A percentile compares a stretch with the other conserved stretches of the same genome.
Conservation (phyloP, 1,140 invertebrate genomes). For the Notospermus geniculatus region DNA sequence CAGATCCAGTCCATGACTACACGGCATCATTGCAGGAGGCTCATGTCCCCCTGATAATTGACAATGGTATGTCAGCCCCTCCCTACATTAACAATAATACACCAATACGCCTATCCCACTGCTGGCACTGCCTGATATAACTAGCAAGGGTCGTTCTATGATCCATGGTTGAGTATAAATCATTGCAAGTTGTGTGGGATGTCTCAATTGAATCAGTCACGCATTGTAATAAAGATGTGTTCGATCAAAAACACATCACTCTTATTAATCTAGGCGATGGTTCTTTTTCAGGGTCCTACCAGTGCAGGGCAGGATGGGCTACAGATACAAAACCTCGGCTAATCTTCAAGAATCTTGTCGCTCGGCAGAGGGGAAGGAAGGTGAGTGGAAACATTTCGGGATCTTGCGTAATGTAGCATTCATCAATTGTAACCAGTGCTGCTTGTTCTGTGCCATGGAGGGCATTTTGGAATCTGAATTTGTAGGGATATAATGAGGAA, state of each 20-base stretch:
- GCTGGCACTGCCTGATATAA: background rate
- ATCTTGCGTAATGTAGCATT: background rate
- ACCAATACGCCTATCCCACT: background rate
- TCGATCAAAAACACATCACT: constrained; percentile 12
- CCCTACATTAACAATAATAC: constrained; percentile 3
- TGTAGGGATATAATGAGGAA: too few relatives aligned
- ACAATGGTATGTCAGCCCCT: constrained; percentile 70
- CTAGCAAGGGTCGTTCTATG: background rate
- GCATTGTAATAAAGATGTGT: constrained; percentile 16
- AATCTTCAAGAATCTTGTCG: constrained; percentile 86
- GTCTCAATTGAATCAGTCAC: background rate
- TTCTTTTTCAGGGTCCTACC: constrained; percentile 74
- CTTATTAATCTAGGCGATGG: background rate
- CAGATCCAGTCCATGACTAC: constrained; percentile 72
- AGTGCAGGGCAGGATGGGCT: constrained; percentile 88
- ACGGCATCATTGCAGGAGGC: constrained; percentile 58
- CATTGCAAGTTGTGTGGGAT: background rate
- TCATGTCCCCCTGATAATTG: constrained; percentile 70
- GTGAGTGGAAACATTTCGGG: constrained; percentile 48
- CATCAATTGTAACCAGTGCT: too few relatives aligned
- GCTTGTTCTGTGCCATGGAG: too few relatives aligned
- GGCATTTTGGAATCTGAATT: too few relatives aligned
- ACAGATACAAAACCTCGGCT: constrained; percentile 71
- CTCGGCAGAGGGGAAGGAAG: constrained; percentile 86
- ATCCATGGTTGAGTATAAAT: background rate